Percentiles rank a stretch among this genome's conserved stretches.
Conservation (phyloP, 2,113 vertebrate species). For the Elachura formosa region DNA sequence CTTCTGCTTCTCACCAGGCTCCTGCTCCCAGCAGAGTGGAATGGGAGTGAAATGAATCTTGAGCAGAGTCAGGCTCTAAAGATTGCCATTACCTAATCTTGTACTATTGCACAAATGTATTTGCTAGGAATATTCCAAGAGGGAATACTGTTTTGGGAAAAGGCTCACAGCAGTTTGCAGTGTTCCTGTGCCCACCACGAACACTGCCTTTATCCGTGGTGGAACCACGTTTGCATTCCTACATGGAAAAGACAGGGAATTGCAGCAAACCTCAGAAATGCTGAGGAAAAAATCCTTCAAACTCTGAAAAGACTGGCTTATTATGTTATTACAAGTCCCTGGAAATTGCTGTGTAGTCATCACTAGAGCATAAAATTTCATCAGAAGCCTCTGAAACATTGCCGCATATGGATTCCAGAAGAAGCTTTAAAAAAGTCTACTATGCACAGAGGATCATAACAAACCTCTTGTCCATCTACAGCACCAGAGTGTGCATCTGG, state of each 20-base stretch:
- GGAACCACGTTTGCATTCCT: neutral
- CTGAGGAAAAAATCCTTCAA: slow-evolving; percentile 16
- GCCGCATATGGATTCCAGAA: neutral
- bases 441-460: neutral
- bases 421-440: neutral
- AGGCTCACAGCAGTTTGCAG: neutral
- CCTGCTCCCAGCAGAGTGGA: slow-evolving; percentile 48
- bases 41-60: slow-evolving; percentile 31
- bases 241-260: slow-evolving; percentile 38
- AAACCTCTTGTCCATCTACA: neutral
- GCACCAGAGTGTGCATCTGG: neutral
- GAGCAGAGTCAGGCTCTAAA: slow-evolving; percentile 28
- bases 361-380: slow-evolving; percentile 25
- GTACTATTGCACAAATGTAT: neutral
- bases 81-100: slow-evolving; percentile 43
- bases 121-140: slow-evolving; percentile 48
- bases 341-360: slow-evolving; percentile 38
- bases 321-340: slow-evolving; percentile 51
- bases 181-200: neutral
- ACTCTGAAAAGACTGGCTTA: neutral
- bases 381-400: slow-evolving; percentile 13
- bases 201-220: neutral
- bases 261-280: slow-evolving; percentile 7
- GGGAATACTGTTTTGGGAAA: neutral
- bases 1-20: slow-evolving; percentile 18